A percentile compares a stretch with the other conserved stretches of the same genome.
phyloP scores from a whole-genome alignment of 2,888 invertebrate genomes.

The Dryococelus australis region DNA sequence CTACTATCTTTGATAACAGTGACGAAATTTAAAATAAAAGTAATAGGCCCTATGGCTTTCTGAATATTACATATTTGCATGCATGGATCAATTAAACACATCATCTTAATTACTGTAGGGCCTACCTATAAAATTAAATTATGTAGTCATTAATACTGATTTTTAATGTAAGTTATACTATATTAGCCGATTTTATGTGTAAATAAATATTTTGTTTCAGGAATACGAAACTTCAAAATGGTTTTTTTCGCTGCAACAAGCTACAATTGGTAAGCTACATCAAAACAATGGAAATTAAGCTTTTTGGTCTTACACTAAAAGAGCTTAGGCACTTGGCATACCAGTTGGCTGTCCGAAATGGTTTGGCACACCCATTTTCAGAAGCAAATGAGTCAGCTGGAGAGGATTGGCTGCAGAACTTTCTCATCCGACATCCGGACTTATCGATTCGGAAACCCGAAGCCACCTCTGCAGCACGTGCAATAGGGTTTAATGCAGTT shows the following conservation, averaged over 20 bases:
- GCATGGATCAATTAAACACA: too few relatives aligned
- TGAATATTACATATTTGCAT: too few relatives aligned
- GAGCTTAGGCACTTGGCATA: conserved; percentile 27
- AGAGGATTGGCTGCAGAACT: conserved; percentile 25
- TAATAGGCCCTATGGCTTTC: too few relatives aligned
- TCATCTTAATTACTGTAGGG: too few relatives aligned
- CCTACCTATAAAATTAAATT: too few relatives aligned
- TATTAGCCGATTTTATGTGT: background rate
- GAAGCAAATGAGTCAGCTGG: conserved; percentile 26
- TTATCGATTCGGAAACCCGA: conserved; percentile 28
- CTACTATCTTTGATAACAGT: too few relatives aligned
- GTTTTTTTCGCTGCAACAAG: conserved; percentile 24
- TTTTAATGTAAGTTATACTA: too few relatives aligned
- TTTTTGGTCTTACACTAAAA: conserved; percentile 32
- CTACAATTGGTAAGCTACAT: conserved; percentile 21
- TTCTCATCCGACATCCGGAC: conserved; percentile 29
- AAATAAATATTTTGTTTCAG: background rate
- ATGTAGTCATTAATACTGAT: too few relatives aligned
- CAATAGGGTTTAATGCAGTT: conserved; percentile 25
- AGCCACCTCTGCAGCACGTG: conserved; percentile 9
- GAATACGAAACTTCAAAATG: conserved; percentile 19
- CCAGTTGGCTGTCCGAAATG: conserved; percentile 25
- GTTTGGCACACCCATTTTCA: background rate
- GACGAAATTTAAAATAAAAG: too few relatives aligned
- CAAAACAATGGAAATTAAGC: conserved; percentile 26